These are phyloP conservation scores for Peromyscus nudipes DNA, from an alignment of 2,797 vertebrate species.

Conservation along the genomic window DNA sequence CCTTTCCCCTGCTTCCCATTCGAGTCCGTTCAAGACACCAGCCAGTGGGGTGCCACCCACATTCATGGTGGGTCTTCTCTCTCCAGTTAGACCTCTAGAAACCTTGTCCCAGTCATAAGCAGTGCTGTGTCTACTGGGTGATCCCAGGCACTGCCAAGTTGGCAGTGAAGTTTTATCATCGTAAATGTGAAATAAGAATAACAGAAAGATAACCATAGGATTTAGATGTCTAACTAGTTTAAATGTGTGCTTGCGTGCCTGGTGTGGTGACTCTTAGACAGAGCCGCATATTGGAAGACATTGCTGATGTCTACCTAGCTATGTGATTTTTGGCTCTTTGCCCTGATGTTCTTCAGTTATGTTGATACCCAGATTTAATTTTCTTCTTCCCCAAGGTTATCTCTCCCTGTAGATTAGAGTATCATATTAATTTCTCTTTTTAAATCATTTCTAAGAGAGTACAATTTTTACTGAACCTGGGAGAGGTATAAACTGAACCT, in stretches of 20 bases:
- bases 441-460: neutral
- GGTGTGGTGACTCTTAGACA: too few relatives aligned
- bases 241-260: neutral
- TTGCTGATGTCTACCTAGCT: neutral
- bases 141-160: neutral
- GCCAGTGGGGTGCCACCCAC: too few relatives aligned
- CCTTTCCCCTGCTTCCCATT: neutral
- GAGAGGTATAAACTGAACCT: neutral
- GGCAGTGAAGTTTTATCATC: neutral
- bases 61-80: neutral
- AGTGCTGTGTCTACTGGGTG: neutral
- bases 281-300: accelerated
- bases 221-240: neutral
- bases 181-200: neutral
- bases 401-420: constrained; percentile 45
- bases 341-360: neutral
- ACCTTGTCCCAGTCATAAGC: accelerated
- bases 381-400: neutral
- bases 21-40: neutral
- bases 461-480: neutral
- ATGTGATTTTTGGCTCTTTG: neutral
- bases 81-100: neutral
- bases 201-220: neutral
- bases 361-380: neutral
- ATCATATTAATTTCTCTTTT: constrained; percentile 62